phyloP scores from a whole-genome alignment of 2,888 invertebrate species.

The Pyrrhosoma nymphula region DNA sequence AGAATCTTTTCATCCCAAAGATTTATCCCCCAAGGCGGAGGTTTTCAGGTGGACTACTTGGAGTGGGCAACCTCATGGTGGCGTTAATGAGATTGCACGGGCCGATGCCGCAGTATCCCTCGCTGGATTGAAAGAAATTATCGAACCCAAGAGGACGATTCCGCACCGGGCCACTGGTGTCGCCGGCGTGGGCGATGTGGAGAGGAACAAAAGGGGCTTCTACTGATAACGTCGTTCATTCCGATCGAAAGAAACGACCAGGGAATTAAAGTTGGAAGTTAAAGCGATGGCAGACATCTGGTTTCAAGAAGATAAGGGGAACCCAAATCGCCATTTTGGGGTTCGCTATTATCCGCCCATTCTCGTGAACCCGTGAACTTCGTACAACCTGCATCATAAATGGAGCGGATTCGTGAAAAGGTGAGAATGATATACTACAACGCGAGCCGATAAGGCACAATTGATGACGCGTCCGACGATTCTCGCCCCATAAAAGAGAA shows the following conservation, averaged over 20 bases:
- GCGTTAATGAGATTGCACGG: constrained; percentile 29
- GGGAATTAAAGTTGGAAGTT: neutral
- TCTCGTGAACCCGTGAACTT: neutral
- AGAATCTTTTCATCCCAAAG: neutral
- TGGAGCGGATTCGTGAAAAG: neutral
- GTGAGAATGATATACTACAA: neutral
- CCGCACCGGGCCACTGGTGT: neutral
- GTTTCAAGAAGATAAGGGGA: neutral
- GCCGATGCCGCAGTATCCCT: neutral
- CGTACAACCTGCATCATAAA: neutral
- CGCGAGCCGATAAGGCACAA: neutral
- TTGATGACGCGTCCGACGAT: constrained; percentile 1
- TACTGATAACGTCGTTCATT: neutral
- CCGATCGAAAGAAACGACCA: constrained; percentile 3
- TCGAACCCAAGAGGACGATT: constrained; percentile 16
- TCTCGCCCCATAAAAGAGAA: neutral
- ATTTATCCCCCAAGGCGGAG: neutral
- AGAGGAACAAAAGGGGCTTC: neutral
- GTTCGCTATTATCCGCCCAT: neutral
- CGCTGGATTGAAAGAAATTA: neutral
- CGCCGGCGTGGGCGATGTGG: neutral
- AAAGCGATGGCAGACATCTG: constrained; percentile 3
- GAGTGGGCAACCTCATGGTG: neutral
- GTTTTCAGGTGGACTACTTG: neutral
- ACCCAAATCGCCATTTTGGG: constrained; percentile 3